Base-by-base conservation (phyloP, 1,140 invertebrate genomes). In the Leptinotarsa texana region DNA sequence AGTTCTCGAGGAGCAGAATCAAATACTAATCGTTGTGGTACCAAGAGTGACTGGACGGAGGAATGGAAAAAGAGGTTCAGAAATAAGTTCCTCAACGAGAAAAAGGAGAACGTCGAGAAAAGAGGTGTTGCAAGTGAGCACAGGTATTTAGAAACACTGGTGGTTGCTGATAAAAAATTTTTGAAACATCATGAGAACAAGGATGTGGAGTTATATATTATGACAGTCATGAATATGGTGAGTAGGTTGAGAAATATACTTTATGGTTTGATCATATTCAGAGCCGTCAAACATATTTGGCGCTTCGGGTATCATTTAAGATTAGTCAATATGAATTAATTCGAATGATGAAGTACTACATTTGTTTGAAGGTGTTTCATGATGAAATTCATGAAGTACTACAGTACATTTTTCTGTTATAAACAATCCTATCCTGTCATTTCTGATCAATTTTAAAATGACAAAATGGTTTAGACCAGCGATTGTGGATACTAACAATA, bases 161-260 rank as follows among this genome's bases (percentile, higher is more conserved):
- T 93, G 13, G 89, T 93, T 3, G 90, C 90, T 22, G 92, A 93
- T 83, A 88, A 88, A 57, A 88, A 87, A 79, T 93, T 93, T 86
- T 85, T 92, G 49, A 86, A 90, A 13, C 91, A 87, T 81, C 91
- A 93, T 80, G 87, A 88, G 71, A 77, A 80, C 47, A 89, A 88
- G 73, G 89, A 93, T 82, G 84, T 91, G 13, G 90, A 91, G 73
- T 88, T 88, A 11, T 93, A 93, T 79, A 87, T 93, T 8, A 82
- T 93, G 22, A 92, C 92, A 2, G 85, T 93, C 17, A 92, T 93
- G 89, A 93, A 93, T 81, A 92, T 92, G 90, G 92, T 86, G 78
- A 75, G 73, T 74, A 57, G 73, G 18, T 18, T 51, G 17, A 42
- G 8, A 42, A 42, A 11, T 42, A 42, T 42, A 11, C 8, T 42